Base-by-base conservation (phyloP, 2,113 vertebrate species). In the Myrmophylax atrothorax region DNA sequence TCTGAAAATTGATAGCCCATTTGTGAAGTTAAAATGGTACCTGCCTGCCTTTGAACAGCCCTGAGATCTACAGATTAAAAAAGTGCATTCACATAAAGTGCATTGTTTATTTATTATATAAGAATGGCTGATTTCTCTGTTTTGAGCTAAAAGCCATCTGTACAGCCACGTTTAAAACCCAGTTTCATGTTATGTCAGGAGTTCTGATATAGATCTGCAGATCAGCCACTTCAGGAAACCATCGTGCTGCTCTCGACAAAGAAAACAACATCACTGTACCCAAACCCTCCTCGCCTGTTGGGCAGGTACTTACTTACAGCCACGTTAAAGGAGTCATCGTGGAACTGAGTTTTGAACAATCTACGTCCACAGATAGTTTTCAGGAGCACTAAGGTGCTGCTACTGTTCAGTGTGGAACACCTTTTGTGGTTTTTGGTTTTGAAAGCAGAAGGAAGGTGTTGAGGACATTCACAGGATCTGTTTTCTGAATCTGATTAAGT, bases 241-340 rank as follows among this genome's bases (percentile, higher is more conserved):
- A 5, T 67, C 6, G 1, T 0, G 0, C 56, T 63, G 17, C 33
- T 78, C 29, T 63, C 8, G 6, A 28, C 17, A 67, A 76, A n/a
- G n/a, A 64, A 42, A 62, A 19, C 20, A 49, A 17, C 20, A 49
- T 20, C 53, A 40, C 56, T 15, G 14, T 49, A 33, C 44, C n/a
- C 6, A 1, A 75, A 42, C 23, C 55, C 38, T 35, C 18, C 6
- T 0, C 74, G 14, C 1, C 0, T 31, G n/a, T 58, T 62, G 84
- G 46, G 31, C 49, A 73, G 66, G 14, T 76, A 37, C 2, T 74
- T 52, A 17, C 35, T 31, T 69, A 22, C 12, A 78, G 11, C 29
- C 26, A 1, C 18, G 18, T 69, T 59, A 7, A 25, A 50, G 44
- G 38, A 46, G 33, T 46, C 35, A 20, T 49, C 7, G 1, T n/a